Conservation (phyloP, 2,888 invertebrate genomes). For the Steinernema hermaphroditum region DNA sequence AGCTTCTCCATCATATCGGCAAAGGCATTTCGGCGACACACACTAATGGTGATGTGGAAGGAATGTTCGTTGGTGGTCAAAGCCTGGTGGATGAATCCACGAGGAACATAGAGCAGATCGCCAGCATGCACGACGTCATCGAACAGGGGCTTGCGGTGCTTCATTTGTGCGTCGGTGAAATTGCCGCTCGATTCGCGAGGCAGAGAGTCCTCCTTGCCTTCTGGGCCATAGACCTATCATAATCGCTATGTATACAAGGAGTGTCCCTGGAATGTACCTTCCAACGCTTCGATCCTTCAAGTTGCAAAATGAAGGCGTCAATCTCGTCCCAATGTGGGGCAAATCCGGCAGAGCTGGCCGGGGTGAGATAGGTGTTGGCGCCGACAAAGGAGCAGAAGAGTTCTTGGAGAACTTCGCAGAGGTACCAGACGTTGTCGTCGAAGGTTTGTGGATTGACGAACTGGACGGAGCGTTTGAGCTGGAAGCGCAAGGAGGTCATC, state of each 20-base stretch:
- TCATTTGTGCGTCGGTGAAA: slow-evolving; percentile 73
- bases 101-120: slow-evolving; percentile 89
- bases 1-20: slow-evolving; percentile 83
- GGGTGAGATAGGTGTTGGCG: slow-evolving; percentile 92
- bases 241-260: too few species aligned
- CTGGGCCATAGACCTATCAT: too few species aligned
- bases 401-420: slow-evolving; percentile 82
- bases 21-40: slow-evolving; percentile 87
- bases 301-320: slow-evolving; percentile 92
- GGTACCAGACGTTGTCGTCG: slow-evolving; percentile 68
- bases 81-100: slow-evolving; percentile 71
- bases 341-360: slow-evolving; percentile 92
- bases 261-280: too few species aligned
- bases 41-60: slow-evolving; percentile 88
- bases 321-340: slow-evolving; percentile 99
- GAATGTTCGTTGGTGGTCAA: slow-evolving; percentile 73
- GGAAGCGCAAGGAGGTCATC: slow-evolving; percentile 33
- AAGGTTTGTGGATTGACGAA: slow-evolving; percentile 62
- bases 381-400: slow-evolving; percentile 90
- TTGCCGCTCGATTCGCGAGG: slow-evolving; percentile 80
- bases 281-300: slow-evolving; percentile 95
- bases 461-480: slow-evolving; percentile 54
- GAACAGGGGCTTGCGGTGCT: slow-evolving; percentile 49
- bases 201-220: slow-evolving; percentile 73
- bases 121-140: slow-evolving; percentile 49